Evolutionary conservation across 2,888 invertebrate genomes (phyloP).

Genomic region (Acrobasis consociella): DNA sequence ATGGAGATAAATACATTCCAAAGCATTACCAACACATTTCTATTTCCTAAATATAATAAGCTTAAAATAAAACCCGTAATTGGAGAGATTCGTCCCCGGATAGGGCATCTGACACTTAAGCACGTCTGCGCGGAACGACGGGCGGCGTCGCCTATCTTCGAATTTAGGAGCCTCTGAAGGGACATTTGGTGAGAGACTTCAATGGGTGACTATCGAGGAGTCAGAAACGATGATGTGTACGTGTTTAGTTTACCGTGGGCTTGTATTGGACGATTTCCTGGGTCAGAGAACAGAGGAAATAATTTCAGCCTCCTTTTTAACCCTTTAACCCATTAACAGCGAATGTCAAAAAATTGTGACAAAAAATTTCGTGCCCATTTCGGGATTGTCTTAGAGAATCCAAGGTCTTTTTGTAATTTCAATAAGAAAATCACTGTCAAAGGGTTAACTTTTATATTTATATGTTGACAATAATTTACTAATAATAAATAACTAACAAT

Average conservation of each 20-base stretch:
- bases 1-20: no score
- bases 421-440: no score
- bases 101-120: constrained; percentile 41
- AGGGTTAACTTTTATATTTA: no score
- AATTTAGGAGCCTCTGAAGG: constrained; percentile 30
- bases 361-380: no score
- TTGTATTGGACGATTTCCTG: background rate
- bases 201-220: constrained; percentile 17
- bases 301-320: no score
- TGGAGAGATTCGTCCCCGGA: constrained; percentile 45
- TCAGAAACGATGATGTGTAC: constrained; percentile 6
- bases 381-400: no score
- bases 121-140: constrained; percentile 36
- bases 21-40: background rate
- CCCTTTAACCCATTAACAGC: no score
- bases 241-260: background rate
- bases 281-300: background rate
- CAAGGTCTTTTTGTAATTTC: no score
- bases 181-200: constrained; percentile 21
- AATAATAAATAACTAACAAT: no score
- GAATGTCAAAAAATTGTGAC: no score
- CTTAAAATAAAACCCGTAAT: constrained; percentile 35
- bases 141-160: constrained; percentile 29
- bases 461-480: no score
- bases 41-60: constrained; percentile 21